Conservation (phyloP, 2,888 invertebrate genomes). For the Heliconius cydno region DNA sequence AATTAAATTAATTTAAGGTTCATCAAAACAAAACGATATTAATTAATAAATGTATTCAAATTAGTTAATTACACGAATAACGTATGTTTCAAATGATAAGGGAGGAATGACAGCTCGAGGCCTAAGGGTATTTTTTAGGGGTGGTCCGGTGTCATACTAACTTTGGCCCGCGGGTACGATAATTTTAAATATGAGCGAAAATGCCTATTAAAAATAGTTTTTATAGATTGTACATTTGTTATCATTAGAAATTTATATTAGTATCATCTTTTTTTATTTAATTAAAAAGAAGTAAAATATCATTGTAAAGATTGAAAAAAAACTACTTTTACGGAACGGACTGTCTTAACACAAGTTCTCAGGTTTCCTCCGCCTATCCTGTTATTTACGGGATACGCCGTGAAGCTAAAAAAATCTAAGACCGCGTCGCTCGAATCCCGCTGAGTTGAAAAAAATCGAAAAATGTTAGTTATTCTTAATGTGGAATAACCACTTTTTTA, state of each 20-base stretch:
- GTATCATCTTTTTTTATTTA: no score
- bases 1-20: slow-evolving; percentile 16
- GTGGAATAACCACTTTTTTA: no score
- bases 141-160: slow-evolving; percentile 9
- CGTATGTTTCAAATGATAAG: slow-evolving; percentile 38
- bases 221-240: background rate
- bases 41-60: slow-evolving; percentile 46
- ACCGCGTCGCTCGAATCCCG: no score
- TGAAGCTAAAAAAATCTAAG: no score
- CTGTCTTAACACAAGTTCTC: no score
- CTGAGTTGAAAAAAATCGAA: no score
- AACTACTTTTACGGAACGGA: no score
- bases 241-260: background rate
- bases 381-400: no score
- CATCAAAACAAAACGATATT: slow-evolving; percentile 31
- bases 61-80: slow-evolving; percentile 47
- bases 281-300: no score
- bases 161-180: background rate
- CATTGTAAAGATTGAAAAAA: no score
- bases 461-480: no score
- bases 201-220: background rate
- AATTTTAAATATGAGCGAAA: background rate
- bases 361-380: no score
- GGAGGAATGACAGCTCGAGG: slow-evolving; percentile 11
- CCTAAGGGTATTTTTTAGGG: slow-evolving; percentile 32